Base-by-base conservation (phyloP, 2,113 vertebrate genomes). In the Bufo gargarizans region DNA sequence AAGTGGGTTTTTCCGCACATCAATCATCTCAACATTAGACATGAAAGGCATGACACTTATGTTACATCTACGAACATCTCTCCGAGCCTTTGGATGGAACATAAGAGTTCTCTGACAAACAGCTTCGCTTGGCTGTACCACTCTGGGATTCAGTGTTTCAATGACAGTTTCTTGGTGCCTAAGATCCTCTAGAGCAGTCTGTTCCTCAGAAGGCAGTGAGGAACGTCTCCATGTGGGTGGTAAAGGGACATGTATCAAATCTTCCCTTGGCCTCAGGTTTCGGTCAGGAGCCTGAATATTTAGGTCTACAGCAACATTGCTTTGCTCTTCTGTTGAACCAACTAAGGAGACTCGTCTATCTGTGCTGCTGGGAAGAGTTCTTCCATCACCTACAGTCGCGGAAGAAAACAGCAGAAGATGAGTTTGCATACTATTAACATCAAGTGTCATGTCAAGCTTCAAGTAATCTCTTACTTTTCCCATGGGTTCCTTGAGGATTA, bases 201-300 rank as follows among this genome's bases (percentile, higher is more conserved):
- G 95, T 50, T 97, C 95, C 83, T 97, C 97, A 0, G 61, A 94
- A n/a, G 97, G 95, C 72, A 97, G 93, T 6, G 97, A 98, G 0
- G 97, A 97, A 61, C 98, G 97, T 33, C 96, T 95, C 98, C 98
- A 99, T 0, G 96, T 97, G 1, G 96, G 92, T 0, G 98, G 98
- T 56, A 99, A 90, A 0, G 98, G 97, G 0, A 96, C 94, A 0
- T 95, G 95, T 77, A 98, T 96, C 89, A 97, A 90, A 87, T 97
- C 98, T n/a, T 97, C 97, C 78, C 94, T 92, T 65, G 91, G 91
- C 3, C 91, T 93, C 43, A 90, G 90, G 14, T 22, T 91, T 72
- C 93, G 94, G 13, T 97, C 97, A 0, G 77, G 0, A 0, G 69
- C 0, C 89, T 90, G 92, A 90, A 86, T 0, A 0, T 77, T 89